Evolutionary conservation across 53 echinoderm and acorn worm genomes (phyloP).

Genomic region (Crossaster papposus): DNA sequence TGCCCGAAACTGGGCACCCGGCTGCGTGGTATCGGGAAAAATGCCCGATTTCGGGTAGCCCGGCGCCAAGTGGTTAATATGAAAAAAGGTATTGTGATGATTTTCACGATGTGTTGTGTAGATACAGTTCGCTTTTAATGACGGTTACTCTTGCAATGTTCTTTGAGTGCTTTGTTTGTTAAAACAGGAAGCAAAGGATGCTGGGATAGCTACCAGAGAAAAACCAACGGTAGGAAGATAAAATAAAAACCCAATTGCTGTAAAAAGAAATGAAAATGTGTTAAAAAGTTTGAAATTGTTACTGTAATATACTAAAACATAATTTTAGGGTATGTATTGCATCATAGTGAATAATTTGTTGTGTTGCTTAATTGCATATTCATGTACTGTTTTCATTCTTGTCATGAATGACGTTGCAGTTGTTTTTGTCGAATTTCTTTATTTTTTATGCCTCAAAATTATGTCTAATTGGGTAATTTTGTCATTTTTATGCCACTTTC

Average conservation of each 20-base stretch:
- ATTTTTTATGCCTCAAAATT: background rate
- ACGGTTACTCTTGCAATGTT: background rate
- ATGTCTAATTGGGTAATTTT: background rate
- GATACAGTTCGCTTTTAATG: slow-evolving; percentile 32
- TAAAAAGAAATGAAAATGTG: background rate
- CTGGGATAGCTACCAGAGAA: background rate
- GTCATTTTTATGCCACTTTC: background rate
- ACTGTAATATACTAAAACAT: background rate
- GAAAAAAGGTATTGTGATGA: background rate
- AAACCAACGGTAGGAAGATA: slow-evolving; percentile 39
- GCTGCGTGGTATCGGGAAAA: too few species aligned
- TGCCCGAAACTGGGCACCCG: too few species aligned
- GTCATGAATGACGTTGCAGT: background rate
- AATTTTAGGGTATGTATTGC: slow-evolving; percentile 17
- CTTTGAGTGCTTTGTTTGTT: slow-evolving; percentile 32
- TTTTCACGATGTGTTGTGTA: background rate
- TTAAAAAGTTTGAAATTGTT: background rate
- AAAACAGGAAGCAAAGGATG: slow-evolving; percentile 30
- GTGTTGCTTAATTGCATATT: background rate
- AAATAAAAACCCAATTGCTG: background rate
- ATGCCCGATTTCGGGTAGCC: too few species aligned
- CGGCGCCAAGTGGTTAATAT: too few species aligned
- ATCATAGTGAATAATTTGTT: slow-evolving; percentile 9
- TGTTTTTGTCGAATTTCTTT: background rate
- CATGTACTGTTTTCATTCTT: slow-evolving; percentile 7